These are phyloP conservation scores for Acanthisitta chloris DNA, from an alignment of 2,113 vertebrate species.

Conservation along the genomic window DNA sequence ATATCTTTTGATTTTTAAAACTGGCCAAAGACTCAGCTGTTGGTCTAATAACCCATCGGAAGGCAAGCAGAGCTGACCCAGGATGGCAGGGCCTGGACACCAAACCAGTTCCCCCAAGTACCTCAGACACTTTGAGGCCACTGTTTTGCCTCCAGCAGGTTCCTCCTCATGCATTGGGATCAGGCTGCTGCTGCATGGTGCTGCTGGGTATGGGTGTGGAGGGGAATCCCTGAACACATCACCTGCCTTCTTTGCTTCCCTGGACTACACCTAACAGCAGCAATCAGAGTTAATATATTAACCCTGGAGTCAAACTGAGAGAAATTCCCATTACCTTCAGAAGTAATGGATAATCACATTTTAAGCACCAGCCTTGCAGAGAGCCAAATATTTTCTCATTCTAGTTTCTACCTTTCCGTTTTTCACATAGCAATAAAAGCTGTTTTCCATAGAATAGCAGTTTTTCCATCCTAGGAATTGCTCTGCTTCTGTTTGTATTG, in stretches of 20 bases:
- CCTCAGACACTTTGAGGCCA: background rate
- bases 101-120: accelerated
- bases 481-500: slow-evolving; percentile 15
- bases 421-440: background rate
- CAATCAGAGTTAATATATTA: background rate
- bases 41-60: background rate
- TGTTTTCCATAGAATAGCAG: slow-evolving; percentile 27
- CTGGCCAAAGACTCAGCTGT: accelerated
- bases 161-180: accelerated
- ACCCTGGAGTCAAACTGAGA: background rate
- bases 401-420: background rate
- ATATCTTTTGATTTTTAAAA: background rate
- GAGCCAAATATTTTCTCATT: slow-evolving; percentile 10
- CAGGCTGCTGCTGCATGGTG: accelerated
- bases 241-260: background rate
- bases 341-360: background rate
- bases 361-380: background rate
- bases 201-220: accelerated
- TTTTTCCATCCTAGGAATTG: background rate
- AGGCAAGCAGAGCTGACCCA: background rate
- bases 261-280: background rate
- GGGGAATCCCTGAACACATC: accelerated
- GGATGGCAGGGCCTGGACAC: background rate
- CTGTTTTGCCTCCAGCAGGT: background rate
- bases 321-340: background rate